Evolutionary conservation across 2,113 vertebrate genomes (phyloP).

Genomic region (Regulus satrapa): DNA sequence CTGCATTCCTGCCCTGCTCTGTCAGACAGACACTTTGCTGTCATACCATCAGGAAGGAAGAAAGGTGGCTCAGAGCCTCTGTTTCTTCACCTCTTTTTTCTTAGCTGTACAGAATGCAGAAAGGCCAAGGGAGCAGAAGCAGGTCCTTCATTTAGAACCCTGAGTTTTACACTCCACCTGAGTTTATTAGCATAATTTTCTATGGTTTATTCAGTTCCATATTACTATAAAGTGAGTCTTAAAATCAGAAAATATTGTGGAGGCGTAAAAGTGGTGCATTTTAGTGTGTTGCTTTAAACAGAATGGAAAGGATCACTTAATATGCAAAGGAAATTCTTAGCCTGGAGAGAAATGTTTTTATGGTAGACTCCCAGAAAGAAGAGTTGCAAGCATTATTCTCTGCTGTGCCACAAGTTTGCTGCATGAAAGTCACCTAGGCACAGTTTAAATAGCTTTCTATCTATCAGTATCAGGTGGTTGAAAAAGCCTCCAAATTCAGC

Average conservation of each 20-base stretch:
- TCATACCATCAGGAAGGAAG: background rate
- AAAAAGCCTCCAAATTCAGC: background rate
- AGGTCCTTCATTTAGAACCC: background rate
- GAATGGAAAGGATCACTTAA: constrained; percentile 31
- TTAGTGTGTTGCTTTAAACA: constrained; percentile 48
- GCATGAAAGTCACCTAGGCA: background rate
- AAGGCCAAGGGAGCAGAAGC: background rate
- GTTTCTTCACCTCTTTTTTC: background rate
- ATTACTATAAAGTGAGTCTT: constrained; percentile 43
- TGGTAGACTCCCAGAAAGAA: background rate
- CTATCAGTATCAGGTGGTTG: background rate
- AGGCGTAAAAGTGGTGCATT: constrained; percentile 16
- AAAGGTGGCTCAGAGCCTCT: background rate
- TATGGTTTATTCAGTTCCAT: constrained; percentile 14
- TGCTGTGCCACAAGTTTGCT: background rate
- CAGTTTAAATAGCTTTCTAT: background rate
- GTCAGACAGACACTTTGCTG: background rate
- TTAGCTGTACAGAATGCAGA: background rate
- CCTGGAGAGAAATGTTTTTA: constrained; percentile 16
- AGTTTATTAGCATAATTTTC: constrained; percentile 28
- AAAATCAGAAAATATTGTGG: constrained; percentile 34
- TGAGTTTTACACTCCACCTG: background rate
- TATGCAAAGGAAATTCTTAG: constrained; percentile 40
- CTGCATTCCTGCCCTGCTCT: background rate
- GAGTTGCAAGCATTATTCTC: background rate